Conservation (phyloP, 30 jellyfish, hydroid and myxozoan species). For the Pelagia noctiluca region DNA sequence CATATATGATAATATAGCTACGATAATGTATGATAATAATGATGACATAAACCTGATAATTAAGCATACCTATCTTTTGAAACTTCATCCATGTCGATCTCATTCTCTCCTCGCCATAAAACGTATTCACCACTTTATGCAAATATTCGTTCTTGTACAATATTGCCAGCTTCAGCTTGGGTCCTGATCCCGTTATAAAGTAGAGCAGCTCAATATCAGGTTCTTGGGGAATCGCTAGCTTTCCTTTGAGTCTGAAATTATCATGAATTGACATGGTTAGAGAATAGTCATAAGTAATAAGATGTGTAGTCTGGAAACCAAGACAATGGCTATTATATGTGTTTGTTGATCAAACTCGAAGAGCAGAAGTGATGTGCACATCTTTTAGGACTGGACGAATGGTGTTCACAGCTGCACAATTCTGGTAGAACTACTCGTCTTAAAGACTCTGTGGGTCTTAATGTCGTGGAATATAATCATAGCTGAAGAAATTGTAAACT, state of each 20-base stretch:
- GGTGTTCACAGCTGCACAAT: too few species aligned
- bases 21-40: background rate
- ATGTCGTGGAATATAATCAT: too few species aligned
- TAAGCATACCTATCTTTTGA: slow-evolving; percentile 22
- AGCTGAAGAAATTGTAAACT: too few species aligned
- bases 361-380: too few species aligned
- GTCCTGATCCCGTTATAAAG: background rate
- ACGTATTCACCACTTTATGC: slow-evolving; percentile 32
- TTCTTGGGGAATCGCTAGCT: background rate
- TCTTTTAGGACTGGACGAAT: too few species aligned
- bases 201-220: slow-evolving; percentile 28
- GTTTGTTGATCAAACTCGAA: too few species aligned
- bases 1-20: background rate
- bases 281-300: too few species aligned
- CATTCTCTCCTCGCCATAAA: slow-evolving; percentile 42
- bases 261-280: too few species aligned
- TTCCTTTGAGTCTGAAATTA: slow-evolving; percentile 35
- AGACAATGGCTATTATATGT: too few species aligned
- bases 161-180: slow-evolving; percentile 33
- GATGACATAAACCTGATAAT: background rate
- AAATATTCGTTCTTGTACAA: slow-evolving; percentile 20
- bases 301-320: too few species aligned
- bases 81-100: slow-evolving; percentile 46
- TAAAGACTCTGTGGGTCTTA: too few species aligned
- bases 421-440: too few species aligned